Conservation (phyloP, 2,888 invertebrate genomes). For the Eumacrocentrus americanus region DNA sequence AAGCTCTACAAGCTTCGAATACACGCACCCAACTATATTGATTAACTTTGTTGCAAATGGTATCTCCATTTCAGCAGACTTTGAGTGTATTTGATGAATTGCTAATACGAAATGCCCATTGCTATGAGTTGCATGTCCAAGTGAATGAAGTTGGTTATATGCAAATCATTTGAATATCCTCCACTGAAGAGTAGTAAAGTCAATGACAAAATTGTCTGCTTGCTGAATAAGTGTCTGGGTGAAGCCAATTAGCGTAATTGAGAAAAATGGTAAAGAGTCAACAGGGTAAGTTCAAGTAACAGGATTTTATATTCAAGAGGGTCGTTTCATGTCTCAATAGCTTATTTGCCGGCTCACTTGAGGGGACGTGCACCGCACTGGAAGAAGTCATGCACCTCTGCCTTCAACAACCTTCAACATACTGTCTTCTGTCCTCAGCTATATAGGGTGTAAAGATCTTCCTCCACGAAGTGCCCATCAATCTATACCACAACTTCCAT, state of each 20-base stretch:
- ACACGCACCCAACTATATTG: no score
- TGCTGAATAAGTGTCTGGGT: not conserved
- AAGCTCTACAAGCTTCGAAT: no score
- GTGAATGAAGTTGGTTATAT: not conserved
- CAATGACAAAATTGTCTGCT: not conserved
- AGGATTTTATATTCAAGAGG: constrained; percentile 15
- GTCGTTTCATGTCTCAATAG: constrained; percentile 16
- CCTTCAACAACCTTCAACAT: not conserved
- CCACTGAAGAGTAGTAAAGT: not conserved
- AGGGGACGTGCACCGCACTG: constrained; percentile 1
- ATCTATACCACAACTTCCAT: no score
- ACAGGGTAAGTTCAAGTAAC: not conserved
- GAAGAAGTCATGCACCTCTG: not conserved
- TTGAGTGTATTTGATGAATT: no score
- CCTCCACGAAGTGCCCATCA: no score
- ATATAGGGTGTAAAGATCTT: not conserved
- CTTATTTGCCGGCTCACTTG: constrained; percentile 22
- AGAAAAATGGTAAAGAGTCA: not conserved
- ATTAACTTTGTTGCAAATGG: no score
- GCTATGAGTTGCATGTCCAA: no score
- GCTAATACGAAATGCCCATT: no score
- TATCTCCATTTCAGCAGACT: no score
- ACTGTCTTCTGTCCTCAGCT: not conserved
- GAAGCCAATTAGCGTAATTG: not conserved
- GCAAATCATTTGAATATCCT: not conserved